Conservation (phyloP, 2,797 vertebrate species). For the Sciurus carolinensis region DNA sequence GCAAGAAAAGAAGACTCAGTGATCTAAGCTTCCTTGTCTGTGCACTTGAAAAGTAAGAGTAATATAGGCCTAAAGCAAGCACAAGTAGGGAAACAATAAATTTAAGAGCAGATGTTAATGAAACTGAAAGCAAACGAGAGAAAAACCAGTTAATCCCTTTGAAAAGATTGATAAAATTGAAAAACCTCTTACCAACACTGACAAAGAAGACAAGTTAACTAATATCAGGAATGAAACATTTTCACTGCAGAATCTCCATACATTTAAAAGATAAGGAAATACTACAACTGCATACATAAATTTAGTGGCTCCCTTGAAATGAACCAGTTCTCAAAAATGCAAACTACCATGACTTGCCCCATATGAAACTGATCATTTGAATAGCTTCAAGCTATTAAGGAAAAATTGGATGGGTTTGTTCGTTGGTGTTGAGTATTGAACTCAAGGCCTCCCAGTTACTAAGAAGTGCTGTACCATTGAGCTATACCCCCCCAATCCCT, state of each 20-base stretch:
- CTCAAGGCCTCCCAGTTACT: too few relatives aligned
- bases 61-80: not conserved
- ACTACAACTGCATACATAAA: not conserved
- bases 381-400: not conserved
- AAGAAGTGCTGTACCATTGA: too few relatives aligned
- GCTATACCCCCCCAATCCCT: too few relatives aligned
- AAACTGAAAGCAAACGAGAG: not conserved
- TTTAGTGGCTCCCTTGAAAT: not conserved
- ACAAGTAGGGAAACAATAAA: not conserved
- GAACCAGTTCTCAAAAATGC: not conserved
- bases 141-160: conserved; percentile 16
- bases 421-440: too few relatives aligned
- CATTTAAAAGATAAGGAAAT: not conserved
- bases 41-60: not conserved
- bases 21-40: not conserved
- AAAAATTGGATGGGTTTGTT: too few relatives aligned
- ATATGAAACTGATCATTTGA: not conserved
- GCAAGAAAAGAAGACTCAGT: not conserved
- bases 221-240: not conserved
- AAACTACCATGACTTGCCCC: not conserved
- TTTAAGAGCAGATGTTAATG: not conserved
- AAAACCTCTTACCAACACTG: not conserved
- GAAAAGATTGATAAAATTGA: not conserved
- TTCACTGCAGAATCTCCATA: not conserved
- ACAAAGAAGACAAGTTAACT: not conserved